Conservation (phyloP, 2,797 vertebrate genomes). For the Thalassophryne amazonica region DNA sequence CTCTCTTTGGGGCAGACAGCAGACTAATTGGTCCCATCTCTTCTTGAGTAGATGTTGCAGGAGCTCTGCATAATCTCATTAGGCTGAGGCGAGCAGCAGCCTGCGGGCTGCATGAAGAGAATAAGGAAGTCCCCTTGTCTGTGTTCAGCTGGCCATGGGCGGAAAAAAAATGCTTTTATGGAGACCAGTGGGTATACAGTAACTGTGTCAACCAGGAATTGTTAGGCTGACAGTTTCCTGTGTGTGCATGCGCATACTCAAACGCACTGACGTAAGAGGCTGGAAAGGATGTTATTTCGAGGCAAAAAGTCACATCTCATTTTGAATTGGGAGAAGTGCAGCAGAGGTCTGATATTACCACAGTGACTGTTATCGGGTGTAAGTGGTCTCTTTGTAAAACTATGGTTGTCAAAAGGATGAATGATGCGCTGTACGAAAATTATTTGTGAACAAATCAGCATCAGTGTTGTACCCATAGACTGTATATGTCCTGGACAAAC, state of each 20-base stretch:
- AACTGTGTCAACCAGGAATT: slow-evolving; percentile 20
- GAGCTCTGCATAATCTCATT: slow-evolving; percentile 76
- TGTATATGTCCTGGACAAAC: too few species aligned
- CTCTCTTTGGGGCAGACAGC: slow-evolving; percentile 67
- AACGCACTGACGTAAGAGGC: slow-evolving; percentile 6
- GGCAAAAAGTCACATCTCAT: neutral
- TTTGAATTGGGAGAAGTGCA: slow-evolving; percentile 4
- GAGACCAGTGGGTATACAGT: slow-evolving; percentile 20
- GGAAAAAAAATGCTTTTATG: slow-evolving; percentile 35
- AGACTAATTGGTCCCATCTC: slow-evolving; percentile 79
- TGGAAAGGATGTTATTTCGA: slow-evolving; percentile 8
- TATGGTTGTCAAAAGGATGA: slow-evolving; percentile 5
- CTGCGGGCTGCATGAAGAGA: slow-evolving; percentile 18
- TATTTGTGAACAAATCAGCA: slow-evolving; percentile 8
- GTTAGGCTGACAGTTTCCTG: slow-evolving; percentile 21
- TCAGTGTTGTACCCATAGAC: too few species aligned
- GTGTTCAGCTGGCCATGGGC: slow-evolving; percentile 32
- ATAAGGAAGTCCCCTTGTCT: slow-evolving; percentile 31
- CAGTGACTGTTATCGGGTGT: slow-evolving; percentile 12
- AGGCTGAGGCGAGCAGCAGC: slow-evolving; percentile 41
- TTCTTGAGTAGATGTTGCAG: slow-evolving; percentile 71
- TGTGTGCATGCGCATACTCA: too few species aligned
- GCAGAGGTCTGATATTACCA: slow-evolving; percentile 13
- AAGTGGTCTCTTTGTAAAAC: slow-evolving; percentile 5
- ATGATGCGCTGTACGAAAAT: slow-evolving; percentile 15